Base-by-base conservation (phyloP, 2,888 invertebrate species). In the Onthophagus sagittarius region DNA sequence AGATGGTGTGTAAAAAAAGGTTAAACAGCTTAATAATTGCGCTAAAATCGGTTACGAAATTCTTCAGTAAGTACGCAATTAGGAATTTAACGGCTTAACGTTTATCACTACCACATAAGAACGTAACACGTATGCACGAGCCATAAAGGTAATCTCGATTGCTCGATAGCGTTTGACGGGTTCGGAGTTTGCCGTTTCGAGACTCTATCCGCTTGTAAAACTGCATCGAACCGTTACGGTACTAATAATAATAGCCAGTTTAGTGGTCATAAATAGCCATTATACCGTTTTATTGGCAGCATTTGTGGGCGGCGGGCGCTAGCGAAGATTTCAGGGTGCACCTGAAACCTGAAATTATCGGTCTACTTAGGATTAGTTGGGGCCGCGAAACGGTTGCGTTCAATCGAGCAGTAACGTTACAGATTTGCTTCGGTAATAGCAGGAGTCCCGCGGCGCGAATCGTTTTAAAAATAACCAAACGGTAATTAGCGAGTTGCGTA, bases 261-360 rank as follows among this genome's bases (percentile, higher is more conserved):
- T 67, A 67, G 32, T 23, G 67, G 67, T 23, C 32, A 67, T 67
- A 67, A 67, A 67, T 67, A 67, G 67, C 67, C 67, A 67, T 67
- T 67, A 67, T 67, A 31, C 32, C 32, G 67, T 67, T 67, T 67
- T 67, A 67, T 67, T 67, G 67, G 31, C 67, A 23, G 63, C 63
- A 32, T 67, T 53, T 53, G 32, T 15, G 32, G 67, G 23, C 23
- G 67, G 67, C 67, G 67, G 67, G 31, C 67, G 67, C 32, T 67
- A 23, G 32, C 67, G 23, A 31, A 32, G 32, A 31, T 67, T 67
- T 67, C 67, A 67, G 32, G 32, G 67, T 67, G 32, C 67, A 67
- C 67, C 67, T 67, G 67, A 67, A 67, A 67, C 67, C 67, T 67
- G 31, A 67, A 67, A 67, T 67, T 67, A 67, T 67, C 67, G 67